Evolutionary conservation across 2,888 invertebrate species (phyloP).

Genomic region (Serrognathus titanus): DNA sequence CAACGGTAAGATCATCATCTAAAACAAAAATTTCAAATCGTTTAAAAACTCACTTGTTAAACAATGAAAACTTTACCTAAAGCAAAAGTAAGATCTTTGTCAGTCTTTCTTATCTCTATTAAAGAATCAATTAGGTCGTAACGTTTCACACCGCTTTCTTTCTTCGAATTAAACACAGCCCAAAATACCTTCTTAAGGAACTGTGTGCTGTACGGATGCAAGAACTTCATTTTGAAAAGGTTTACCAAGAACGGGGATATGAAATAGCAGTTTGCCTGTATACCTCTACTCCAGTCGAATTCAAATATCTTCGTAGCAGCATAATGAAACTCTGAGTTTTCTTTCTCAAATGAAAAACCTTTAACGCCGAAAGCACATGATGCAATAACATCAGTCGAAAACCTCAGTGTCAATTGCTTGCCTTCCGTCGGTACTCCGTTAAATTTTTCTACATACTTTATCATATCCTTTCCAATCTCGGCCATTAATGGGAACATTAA

Average conservation of each 20-base stretch:
- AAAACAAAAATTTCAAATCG: not conserved
- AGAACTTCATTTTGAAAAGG: constrained; percentile 38
- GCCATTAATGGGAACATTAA: constrained; percentile 51
- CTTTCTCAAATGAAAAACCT: constrained; percentile 42
- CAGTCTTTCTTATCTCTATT: constrained; percentile 36
- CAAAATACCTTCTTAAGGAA: constrained; percentile 41
- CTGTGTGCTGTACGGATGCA: constrained; percentile 35
- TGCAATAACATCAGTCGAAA: constrained; percentile 50
- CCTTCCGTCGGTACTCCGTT: constrained; percentile 29
- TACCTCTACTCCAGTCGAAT: constrained; percentile 33
- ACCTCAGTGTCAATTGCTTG: constrained; percentile 47
- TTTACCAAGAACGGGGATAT: constrained; percentile 40
- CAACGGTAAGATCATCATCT: constrained; percentile 3
- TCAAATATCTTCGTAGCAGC: constrained; percentile 42
- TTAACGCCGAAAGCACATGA: constrained; percentile 50
- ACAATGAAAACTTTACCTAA: constrained; percentile 23
- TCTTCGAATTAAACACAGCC: constrained; percentile 37
- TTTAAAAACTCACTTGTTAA: too few relatives aligned
- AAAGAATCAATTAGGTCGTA: constrained; percentile 51
- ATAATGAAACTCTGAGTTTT: constrained; percentile 43
- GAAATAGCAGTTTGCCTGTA: constrained; percentile 38
- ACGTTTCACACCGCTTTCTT: constrained; percentile 34
- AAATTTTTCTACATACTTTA: constrained; percentile 4
- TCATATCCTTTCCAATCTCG: constrained; percentile 36
- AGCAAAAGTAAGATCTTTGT: constrained; percentile 14